These are phyloP conservation scores for Podarcis muralis DNA, from an alignment of 2,113 vertebrate species.

Conservation along the genomic window DNA sequence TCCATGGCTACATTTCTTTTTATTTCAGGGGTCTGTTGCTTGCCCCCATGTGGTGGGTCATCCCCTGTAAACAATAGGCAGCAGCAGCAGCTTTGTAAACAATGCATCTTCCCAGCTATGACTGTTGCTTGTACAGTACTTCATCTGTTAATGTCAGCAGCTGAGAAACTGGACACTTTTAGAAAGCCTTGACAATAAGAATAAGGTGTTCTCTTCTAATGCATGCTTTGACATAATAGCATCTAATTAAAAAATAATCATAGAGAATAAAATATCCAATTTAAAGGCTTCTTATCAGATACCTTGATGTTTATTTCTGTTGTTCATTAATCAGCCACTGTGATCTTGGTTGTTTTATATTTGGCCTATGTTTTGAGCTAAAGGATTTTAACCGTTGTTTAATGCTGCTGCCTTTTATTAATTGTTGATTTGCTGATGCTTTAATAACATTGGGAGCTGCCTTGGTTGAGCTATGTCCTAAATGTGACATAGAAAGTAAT, in stretches of 20 bases:
- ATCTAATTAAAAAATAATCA: background rate
- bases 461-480: no score
- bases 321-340: no score
- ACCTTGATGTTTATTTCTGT: background rate
- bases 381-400: no score
- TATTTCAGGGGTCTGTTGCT: conserved; percentile 8
- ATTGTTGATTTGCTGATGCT: no score
- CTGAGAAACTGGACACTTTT: conserved; percentile 9
- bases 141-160: conserved; percentile 9
- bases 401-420: no score
- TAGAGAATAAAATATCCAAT: background rate
- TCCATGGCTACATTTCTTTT: conserved; percentile 15
- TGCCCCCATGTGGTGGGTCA: conserved; percentile 1
- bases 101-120: conserved; percentile 2
- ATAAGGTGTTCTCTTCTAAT: conserved; percentile 1
- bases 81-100: conserved; percentile 23
- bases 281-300: conserved; percentile 29
- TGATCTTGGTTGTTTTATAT: no score
- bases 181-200: background rate
- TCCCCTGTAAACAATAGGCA: background rate
- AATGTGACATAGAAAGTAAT: no score
- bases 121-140: background rate
- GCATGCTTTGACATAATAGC: background rate
- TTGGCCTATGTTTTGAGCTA: no score
- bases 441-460: no score